phyloP scores from a whole-genome alignment of 2,113 vertebrate genomes.

The Siniperca knerii region DNA sequence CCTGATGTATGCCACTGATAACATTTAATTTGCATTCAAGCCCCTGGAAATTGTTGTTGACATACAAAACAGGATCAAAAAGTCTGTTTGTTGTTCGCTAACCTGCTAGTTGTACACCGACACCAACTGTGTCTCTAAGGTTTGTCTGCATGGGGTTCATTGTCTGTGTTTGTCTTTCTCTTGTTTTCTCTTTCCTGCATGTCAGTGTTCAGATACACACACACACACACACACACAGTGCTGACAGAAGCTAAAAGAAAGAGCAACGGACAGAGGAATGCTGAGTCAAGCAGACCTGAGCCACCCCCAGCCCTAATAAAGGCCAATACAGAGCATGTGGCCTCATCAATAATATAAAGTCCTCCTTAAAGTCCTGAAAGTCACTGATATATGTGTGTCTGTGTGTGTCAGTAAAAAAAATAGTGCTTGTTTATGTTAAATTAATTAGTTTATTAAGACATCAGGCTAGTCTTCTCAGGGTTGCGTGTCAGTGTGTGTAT shows the following conservation, averaged over 20 bases:
- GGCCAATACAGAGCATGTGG: conserved; percentile 73
- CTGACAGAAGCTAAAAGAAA: conserved; percentile 78
- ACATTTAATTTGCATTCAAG: conserved; percentile 15
- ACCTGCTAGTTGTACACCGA: conserved; percentile 28
- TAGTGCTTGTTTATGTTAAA: conserved; percentile 5
- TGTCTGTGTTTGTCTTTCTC: conserved; percentile 53
- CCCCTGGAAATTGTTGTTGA: conserved; percentile 28
- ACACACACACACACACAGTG: conserved; percentile 50
- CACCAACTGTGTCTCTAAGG: not conserved
- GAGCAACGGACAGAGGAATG: conserved; percentile 73
- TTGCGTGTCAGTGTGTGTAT: not conserved
- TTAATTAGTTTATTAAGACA: conserved; percentile 14
- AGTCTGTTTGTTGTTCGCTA: conserved; percentile 11
- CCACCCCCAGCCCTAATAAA: conserved; percentile 67
- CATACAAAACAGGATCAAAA: conserved; percentile 7
- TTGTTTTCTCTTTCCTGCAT: conserved; percentile 49
- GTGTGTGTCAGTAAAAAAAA: not conserved
- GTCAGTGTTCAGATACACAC: conserved; percentile 28
- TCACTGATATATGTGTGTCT: conserved; percentile 13
- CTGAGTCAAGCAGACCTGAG: conserved; percentile 82
- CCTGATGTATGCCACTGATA: conserved; percentile 9
- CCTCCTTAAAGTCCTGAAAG: conserved; percentile 65
- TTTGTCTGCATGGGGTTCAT: conserved; percentile 26
- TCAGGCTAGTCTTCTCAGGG: not conserved
- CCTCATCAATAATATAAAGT: conserved; percentile 85